Base-by-base conservation (phyloP, 2,797 vertebrate species). In the Geotrypetes seraphini region DNA sequence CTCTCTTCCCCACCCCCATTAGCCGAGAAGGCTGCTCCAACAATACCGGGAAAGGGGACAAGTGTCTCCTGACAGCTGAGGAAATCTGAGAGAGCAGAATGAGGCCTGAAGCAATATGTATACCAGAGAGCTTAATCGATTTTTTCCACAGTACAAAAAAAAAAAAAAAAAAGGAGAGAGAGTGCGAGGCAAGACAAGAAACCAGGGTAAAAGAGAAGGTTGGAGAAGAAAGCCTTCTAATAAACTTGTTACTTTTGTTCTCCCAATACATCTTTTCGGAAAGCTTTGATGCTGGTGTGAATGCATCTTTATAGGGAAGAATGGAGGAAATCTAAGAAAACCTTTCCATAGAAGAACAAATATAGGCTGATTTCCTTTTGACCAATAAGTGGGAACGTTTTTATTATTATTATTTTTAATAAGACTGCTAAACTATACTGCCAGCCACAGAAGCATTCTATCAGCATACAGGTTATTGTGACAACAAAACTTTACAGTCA, bases 61-160 rank as follows among this genome's bases (percentile, higher is more conserved):
- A 71, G 65, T 73, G 63, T 84, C 66, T 76, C 62, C 69, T 41
- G 59, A 60, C 66, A 78, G 72, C 72, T 73, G 72, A 73, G 62
- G 65, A 75, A 76, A 73, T 57, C 57, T 60, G 57, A 47, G 63
- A 56, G 49, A 64, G 57, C 63, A 79, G 66, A 75, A 69, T 57
- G 60, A 53, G 31, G 19, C 53, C 43, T 47, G 60, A 55, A 70
- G 54, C 47, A 56, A 31, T 47, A 33, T 29, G 25, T 51, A 36
- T 48, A 36, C 43, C 20, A 28, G 41, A 49, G 55, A 60, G 42
- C 41, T 63, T 69, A 64, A 67, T 66, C 30, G 18, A 53, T 69
- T 73, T 58, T 72, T 62, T 73, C 50, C 64, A 63, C 48, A 30
- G 28, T 43, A 51, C 49, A 46, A 47, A 61, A 51, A 56, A 25